Percentiles rank a stretch among this genome's conserved stretches.
These are phyloP conservation scores for Drosophila hawaiiensis DNA, from an alignment of 2,888 invertebrate genomes.

Conservation along the genomic window DNA sequence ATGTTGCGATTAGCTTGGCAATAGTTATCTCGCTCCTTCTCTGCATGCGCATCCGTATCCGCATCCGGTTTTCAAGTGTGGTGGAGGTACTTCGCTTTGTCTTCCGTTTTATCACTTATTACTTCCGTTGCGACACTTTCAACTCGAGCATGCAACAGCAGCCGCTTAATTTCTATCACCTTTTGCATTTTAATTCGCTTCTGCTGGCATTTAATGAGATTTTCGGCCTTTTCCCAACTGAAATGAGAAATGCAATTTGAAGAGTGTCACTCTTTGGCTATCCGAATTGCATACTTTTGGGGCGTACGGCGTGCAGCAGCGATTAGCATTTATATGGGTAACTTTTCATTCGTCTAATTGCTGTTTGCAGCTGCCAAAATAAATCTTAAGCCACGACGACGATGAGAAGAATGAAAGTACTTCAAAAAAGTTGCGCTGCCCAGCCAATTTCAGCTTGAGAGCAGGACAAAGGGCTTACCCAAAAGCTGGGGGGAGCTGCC, in stretches of 20 bases:
- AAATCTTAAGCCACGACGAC: constrained; percentile 55
- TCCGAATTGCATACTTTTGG: constrained; percentile 44
- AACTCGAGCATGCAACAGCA: constrained; percentile 14
- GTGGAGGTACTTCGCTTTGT: constrained; percentile 56
- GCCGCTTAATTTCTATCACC: constrained; percentile 68
- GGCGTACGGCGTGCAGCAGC: constrained; percentile 17
- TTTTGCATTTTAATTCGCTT: constrained; percentile 71
- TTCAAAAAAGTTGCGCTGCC: constrained; percentile 51
- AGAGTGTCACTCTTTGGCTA: constrained; percentile 10
- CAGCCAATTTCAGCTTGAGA: constrained; percentile 50
- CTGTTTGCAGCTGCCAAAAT: constrained; percentile 67
- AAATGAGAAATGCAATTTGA: constrained; percentile 56
- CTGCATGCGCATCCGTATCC: constrained; percentile 55
- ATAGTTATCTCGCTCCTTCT: constrained; percentile 52
- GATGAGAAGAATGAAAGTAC: constrained; percentile 1
- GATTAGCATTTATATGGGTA: constrained; percentile 75
- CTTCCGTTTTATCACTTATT: constrained; percentile 81
- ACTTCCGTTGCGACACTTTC: constrained; percentile 73
- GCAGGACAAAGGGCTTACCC: background rate
- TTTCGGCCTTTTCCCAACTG: constrained; percentile 25
- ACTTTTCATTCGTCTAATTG: constrained; percentile 74
- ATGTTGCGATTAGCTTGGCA: constrained; percentile 73
- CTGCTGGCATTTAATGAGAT: constrained; percentile 53
- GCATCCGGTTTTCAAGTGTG: constrained; percentile 70
- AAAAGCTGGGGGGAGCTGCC: background rate